A percentile compares a stretch with the other conserved stretches of the same genome.
These are phyloP conservation scores for Pemphigus obesinymphae DNA, from an alignment of 1,140 invertebrate genomes.

Conservation along the genomic window DNA sequence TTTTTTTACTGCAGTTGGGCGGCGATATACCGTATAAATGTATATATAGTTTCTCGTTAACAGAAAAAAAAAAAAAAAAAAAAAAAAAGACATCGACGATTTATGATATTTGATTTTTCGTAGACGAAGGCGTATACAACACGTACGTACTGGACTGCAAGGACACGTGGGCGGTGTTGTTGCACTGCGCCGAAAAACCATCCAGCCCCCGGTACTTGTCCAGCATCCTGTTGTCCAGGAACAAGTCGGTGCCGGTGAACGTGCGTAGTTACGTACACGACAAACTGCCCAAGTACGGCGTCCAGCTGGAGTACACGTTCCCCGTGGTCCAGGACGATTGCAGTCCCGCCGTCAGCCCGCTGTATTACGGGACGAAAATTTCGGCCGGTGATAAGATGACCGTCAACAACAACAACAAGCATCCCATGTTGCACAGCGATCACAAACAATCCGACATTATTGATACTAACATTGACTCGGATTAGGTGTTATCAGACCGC, in stretches of 20 bases:
- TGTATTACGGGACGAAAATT: slow-evolving; percentile 44
- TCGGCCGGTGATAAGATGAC: slow-evolving; percentile 16
- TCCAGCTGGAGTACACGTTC: slow-evolving; percentile 76
- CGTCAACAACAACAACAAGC: background rate
- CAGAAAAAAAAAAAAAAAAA: too few species aligned
- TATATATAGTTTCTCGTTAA: too few species aligned
- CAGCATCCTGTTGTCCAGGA: slow-evolving; percentile 73
- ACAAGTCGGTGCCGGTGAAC: slow-evolving; percentile 57
- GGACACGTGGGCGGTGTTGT: slow-evolving; percentile 69
- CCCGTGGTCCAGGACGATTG: slow-evolving; percentile 70
- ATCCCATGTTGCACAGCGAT: slow-evolving; percentile 5
- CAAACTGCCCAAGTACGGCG: slow-evolving; percentile 66
- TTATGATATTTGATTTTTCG: too few species aligned
- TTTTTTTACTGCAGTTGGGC: too few species aligned
- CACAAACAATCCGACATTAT: background rate
- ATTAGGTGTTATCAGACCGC: too few species aligned
- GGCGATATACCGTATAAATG: too few species aligned
- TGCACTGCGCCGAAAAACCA: slow-evolving; percentile 79
- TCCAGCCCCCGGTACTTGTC: slow-evolving; percentile 74
- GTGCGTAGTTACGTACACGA: slow-evolving; percentile 59
- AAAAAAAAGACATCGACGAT: too few species aligned
- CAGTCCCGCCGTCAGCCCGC: slow-evolving; percentile 43
- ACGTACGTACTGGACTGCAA: slow-evolving; percentile 69
- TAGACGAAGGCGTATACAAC: slow-evolving; percentile 81
- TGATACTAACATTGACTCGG: too few species aligned